A percentile compares a stretch with the other conserved stretches of the same genome.
Conservation (phyloP, 1,140 invertebrate genomes). For the Polypedilum vanderplanki region DNA sequence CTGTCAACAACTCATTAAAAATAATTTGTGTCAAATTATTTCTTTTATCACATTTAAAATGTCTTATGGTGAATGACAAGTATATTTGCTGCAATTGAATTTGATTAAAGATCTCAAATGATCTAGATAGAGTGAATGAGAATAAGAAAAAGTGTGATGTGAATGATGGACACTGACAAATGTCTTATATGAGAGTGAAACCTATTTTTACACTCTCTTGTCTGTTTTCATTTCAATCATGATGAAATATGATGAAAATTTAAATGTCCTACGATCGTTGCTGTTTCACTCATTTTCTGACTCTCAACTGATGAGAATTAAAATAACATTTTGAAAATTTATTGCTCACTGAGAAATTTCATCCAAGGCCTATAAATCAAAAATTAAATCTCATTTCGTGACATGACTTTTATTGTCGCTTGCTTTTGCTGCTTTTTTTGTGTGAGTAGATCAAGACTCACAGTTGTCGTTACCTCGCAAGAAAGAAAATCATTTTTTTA, state of each 20-base stretch:
- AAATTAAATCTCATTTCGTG: conserved; percentile 23
- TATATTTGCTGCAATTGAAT: conserved; percentile 1
- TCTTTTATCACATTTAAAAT: no score
- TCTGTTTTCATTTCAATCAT: conserved; percentile 22
- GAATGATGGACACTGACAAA: conserved; percentile 27
- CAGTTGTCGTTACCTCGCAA: not conserved
- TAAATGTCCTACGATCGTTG: not conserved
- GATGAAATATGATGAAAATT: conserved; percentile 29
- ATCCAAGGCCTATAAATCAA: conserved; percentile 22
- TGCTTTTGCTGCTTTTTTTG: not conserved
- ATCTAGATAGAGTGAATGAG: not conserved
- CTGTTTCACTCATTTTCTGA: not conserved
- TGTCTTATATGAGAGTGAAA: not conserved
- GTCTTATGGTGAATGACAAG: not conserved
- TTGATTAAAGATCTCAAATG: not conserved
- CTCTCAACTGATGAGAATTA: not conserved
- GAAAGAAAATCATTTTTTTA: not conserved
- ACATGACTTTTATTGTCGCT: conserved; percentile 23
- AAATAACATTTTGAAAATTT: conserved; percentile 16
- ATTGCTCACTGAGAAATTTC: conserved; percentile 25
- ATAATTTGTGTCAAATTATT: no score
- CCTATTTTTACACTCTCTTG: not conserved
- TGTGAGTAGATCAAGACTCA: not conserved
- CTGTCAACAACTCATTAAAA: no score
- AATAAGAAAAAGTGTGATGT: not conserved